Evolutionary conservation across 2,888 invertebrate species (phyloP), one percentile per base, ranked within the genome.

Genomic region (Clostera curtula): DNA sequence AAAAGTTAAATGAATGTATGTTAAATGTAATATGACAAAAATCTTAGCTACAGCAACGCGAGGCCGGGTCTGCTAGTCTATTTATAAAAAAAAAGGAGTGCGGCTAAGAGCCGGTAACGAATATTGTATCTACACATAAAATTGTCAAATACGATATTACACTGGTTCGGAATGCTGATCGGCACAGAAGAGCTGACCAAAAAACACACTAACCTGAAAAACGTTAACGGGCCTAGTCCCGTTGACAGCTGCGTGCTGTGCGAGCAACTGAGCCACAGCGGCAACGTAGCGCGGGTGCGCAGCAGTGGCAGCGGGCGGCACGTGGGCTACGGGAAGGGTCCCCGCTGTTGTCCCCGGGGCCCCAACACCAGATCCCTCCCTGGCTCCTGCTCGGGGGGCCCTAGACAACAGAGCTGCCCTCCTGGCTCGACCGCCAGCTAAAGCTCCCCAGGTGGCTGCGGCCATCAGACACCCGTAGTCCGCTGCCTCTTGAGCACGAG

Each of bases 401-500:
- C 29, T 16, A 8, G 25, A 29, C 5, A 28, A 29, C 34, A 27
- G 51, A 42, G 16, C 27, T 4, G 47, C 39, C 38, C 26, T 22
- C 19, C 24, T 95, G 83, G 61, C 93, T 95, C 5, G 93, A 93
- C 29, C 16, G 27, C 68, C 70, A 24, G 63, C 67, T 36, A 62
- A 49, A 46, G 54, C 71, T 52, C 93, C 87, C 95, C 94, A 96
- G 24, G 91, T 91, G 55, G 93, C 89, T 36, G 28, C 56, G 93
- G 89, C 29, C 27, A 96, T 83, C 15, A 23, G 15, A 59, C 95
- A 95, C 27, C 92, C 86, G 53, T 91, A 90, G 65, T 96, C 96
- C 35, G 90, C 92, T 31, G 91, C 90, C 73, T 95, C 93, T 67
- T 96, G 96, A 3, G 95, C 93, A 59, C 94, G 86, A 71, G 90